phyloP scores from a whole-genome alignment of 2,888 invertebrate genomes.

The Ectropis crepuscularia region DNA sequence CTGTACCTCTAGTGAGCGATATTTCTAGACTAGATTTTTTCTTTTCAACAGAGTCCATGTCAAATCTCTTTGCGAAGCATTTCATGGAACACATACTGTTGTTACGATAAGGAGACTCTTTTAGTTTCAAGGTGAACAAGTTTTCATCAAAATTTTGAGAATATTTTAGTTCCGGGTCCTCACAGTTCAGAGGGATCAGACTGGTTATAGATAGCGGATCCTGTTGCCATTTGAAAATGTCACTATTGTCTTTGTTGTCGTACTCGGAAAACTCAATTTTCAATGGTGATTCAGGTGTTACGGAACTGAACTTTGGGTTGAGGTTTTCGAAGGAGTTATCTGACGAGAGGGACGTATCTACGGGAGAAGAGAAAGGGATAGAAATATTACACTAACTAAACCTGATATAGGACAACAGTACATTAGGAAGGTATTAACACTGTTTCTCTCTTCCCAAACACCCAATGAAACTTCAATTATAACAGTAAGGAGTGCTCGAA shows the following conservation, averaged over 20 bases:
- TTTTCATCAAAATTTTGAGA: slow-evolving; percentile 8
- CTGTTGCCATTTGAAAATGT: slow-evolving; percentile 34
- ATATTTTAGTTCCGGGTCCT: slow-evolving; percentile 18
- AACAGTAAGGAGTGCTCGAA: no score
- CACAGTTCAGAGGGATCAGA: slow-evolving; percentile 32
- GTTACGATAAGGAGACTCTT: slow-evolving; percentile 7
- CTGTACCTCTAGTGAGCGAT: slow-evolving; percentile 49
- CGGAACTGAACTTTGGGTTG: slow-evolving; percentile 6
- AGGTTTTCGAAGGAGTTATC: slow-evolving; percentile 18
- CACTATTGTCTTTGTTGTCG: slow-evolving; percentile 26
- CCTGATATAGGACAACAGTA: not conserved
- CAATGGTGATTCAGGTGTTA: slow-evolving; percentile 3
- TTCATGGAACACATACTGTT: slow-evolving; percentile 61
- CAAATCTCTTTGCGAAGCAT: slow-evolving; percentile 47
- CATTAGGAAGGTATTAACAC: not conserved
- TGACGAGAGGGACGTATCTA: slow-evolving; percentile 35
- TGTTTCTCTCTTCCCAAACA: no score
- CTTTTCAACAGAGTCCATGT: slow-evolving; percentile 32
- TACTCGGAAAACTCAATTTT: slow-evolving; percentile 27
- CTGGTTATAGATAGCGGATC: slow-evolving; percentile 25
- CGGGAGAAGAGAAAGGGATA: slow-evolving; percentile 3
- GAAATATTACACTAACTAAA: not conserved
- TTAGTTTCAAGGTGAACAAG: slow-evolving; percentile 32
- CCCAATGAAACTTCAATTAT: no score
- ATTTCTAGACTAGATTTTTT: slow-evolving; percentile 42